Percentiles rank a stretch among this genome's conserved stretches.
These are phyloP conservation scores for Myiagra hebetior DNA, from an alignment of 2,113 vertebrate genomes.

Conservation along the genomic window DNA sequence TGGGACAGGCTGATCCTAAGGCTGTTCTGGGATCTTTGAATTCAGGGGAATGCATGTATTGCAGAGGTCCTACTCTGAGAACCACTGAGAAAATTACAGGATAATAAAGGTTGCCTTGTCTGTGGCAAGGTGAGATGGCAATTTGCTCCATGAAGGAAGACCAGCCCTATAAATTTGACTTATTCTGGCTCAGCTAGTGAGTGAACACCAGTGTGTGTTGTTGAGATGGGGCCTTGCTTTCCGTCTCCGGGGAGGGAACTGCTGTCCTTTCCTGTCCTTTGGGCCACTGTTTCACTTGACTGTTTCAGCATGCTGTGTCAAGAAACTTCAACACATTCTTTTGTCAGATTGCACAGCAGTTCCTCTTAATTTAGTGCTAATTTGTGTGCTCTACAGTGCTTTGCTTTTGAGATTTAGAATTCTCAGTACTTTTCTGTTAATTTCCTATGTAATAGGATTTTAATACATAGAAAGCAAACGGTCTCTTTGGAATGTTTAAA, in stretches of 20 bases:
- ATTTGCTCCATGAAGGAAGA: background rate
- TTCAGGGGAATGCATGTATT: background rate
- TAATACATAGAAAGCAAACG: slow-evolving; percentile 19
- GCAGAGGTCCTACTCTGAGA: background rate
- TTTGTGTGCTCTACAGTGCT: background rate
- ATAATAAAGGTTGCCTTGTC: background rate
- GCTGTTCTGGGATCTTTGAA: background rate
- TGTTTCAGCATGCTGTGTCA: background rate
- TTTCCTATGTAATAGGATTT: slow-evolving; percentile 35
- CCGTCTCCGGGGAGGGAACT: background rate
- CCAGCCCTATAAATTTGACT: background rate
- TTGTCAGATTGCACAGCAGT: background rate
- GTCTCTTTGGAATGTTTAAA: slow-evolving; percentile 17
- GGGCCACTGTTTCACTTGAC: background rate
- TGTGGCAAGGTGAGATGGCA: background rate
- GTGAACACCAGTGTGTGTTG: accelerated
- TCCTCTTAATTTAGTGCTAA: background rate
- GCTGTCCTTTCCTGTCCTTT: background rate
- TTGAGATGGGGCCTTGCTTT: background rate
- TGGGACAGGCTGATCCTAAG: background rate
- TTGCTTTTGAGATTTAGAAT: background rate
- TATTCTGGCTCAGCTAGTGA: background rate
- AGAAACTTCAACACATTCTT: background rate
- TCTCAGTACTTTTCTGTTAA: slow-evolving; percentile 4
- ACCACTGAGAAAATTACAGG: background rate